Conservation (phyloP, 2,888 invertebrate genomes). For the Nomada fabriciana region DNA sequence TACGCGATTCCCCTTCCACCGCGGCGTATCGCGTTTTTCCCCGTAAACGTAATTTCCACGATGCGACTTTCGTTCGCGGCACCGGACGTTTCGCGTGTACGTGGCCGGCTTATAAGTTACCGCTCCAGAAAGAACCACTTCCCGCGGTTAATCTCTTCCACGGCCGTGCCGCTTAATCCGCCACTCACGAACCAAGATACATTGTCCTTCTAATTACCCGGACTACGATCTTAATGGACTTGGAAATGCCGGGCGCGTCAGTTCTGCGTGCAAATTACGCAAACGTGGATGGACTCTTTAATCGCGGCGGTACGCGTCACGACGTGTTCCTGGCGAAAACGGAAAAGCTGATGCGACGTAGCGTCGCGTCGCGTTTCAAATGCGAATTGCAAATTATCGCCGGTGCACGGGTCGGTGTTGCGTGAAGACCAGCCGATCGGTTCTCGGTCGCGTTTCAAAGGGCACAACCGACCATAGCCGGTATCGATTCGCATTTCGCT, state of each 20-base stretch:
- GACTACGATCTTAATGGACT: slow-evolving; percentile 63
- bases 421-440: background rate
- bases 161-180: slow-evolving; percentile 54
- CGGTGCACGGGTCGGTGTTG: background rate
- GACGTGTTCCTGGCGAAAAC: background rate
- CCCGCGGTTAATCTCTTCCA: slow-evolving; percentile 57
- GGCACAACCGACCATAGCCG: background rate
- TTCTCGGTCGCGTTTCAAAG: slow-evolving; percentile 3
- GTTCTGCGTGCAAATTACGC: slow-evolving; percentile 52
- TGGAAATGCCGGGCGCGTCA: slow-evolving; percentile 56
- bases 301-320: slow-evolving; percentile 4
- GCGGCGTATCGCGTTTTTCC: slow-evolving; percentile 4
- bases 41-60: slow-evolving; percentile 18
- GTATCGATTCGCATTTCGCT: slow-evolving; percentile 14
- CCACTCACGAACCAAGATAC: slow-evolving; percentile 61
- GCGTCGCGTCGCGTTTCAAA: slow-evolving; percentile 25
- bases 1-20: background rate
- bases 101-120: slow-evolving; percentile 59
- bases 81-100: slow-evolving; percentile 47
- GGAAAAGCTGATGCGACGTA: background rate
- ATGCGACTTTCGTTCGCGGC: slow-evolving; percentile 19
- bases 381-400: slow-evolving; percentile 8
- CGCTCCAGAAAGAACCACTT: slow-evolving; percentile 34
- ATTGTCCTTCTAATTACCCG: slow-evolving; percentile 62
- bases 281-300: slow-evolving; percentile 54